Conservation (phyloP, 2,888 invertebrate genomes). For the Cremastinae sp. region DNA sequence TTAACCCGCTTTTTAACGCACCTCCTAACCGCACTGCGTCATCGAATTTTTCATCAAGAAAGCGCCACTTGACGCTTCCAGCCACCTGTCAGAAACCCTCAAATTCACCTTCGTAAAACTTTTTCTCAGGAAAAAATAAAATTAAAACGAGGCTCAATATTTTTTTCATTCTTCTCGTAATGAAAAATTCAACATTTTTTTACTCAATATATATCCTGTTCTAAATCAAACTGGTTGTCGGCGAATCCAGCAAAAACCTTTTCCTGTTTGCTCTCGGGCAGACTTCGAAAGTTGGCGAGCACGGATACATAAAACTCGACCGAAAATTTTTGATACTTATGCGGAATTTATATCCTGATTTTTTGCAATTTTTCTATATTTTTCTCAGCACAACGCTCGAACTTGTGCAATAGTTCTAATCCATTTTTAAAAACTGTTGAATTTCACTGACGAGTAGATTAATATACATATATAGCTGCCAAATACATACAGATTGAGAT, state of each 20-base stretch:
- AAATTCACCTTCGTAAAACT: not conserved
- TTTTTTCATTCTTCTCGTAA: too few species aligned
- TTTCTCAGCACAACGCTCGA: too few species aligned
- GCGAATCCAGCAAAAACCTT: constrained; percentile 14
- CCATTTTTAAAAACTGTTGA: too few species aligned
- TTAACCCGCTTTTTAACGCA: constrained; percentile 43
- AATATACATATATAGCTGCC: too few species aligned
- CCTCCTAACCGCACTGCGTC: constrained; percentile 5
- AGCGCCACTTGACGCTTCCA: not conserved
- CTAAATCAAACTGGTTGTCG: constrained; percentile 53
- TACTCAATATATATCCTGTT: constrained; percentile 48
- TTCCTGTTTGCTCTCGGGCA: constrained; percentile 30
- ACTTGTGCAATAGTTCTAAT: too few species aligned
- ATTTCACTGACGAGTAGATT: too few species aligned
- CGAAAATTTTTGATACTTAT: constrained; percentile 49
- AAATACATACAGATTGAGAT: too few species aligned
- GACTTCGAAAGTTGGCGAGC: constrained; percentile 55
- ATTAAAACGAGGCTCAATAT: too few species aligned
- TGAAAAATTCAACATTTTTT: constrained; percentile 14
- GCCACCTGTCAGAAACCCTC: not conserved
- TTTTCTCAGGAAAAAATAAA: constrained; percentile 25
- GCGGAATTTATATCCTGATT: constrained; percentile 45
- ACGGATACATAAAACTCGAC: constrained; percentile 50
- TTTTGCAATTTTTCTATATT: constrained; percentile 2
- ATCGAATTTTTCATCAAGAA: constrained; percentile 32